phyloP scores from a whole-genome alignment of 2,113 vertebrate genomes.

The Cephalopterus ornatus region DNA sequence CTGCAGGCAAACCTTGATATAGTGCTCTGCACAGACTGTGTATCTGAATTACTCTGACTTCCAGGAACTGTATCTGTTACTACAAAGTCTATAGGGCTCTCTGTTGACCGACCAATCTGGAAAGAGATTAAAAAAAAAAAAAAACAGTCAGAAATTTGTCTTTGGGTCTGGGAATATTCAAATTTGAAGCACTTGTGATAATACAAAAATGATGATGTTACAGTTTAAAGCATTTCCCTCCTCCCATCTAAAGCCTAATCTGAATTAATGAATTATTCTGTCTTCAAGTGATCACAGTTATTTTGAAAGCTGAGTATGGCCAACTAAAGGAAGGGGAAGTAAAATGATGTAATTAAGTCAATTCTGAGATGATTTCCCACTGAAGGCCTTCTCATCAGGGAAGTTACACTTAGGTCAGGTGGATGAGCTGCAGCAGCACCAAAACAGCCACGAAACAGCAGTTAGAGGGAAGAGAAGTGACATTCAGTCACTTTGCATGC shows the following conservation, averaged over 20 bases:
- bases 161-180: not conserved
- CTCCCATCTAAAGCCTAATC: not conserved
- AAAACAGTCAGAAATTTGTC: not conserved
- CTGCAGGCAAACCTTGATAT: slow-evolving; percentile 98
- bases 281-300: not conserved
- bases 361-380: not conserved
- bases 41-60: slow-evolving; percentile 92
- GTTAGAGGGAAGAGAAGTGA: not conserved
- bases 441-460: not conserved
- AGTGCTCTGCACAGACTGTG: slow-evolving; percentile 96
- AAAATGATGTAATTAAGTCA: not conserved
- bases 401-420: not conserved
- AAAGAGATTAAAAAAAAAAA: not conserved
- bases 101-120: slow-evolving; percentile 96
- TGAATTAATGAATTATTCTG: not conserved
- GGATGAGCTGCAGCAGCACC: not conserved
- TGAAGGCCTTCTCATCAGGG: not conserved
- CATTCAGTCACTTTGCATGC: not conserved
- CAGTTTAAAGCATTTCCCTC: not conserved
- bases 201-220: not conserved
- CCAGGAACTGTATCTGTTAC: slow-evolving; percentile 97
- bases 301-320: not conserved
- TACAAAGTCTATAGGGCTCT: slow-evolving; percentile 97
- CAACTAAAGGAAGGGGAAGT: not conserved
- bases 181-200: not conserved